These are phyloP conservation scores for Zygaena filipendulae DNA, from an alignment of 2,888 invertebrate genomes.

Conservation along the genomic window DNA sequence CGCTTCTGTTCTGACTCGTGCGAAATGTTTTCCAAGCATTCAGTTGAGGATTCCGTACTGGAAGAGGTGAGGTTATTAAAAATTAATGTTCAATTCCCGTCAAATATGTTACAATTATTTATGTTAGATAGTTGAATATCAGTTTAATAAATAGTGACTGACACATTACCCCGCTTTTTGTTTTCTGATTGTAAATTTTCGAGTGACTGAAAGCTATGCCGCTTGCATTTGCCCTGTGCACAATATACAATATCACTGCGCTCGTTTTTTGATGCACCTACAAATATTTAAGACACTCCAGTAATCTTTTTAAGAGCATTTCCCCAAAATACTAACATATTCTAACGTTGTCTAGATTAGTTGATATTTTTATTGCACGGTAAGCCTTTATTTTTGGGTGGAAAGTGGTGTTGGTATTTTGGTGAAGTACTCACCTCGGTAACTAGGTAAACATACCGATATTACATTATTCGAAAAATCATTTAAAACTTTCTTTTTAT, in stretches of 20 bases:
- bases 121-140: background rate
- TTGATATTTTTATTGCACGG: constrained; percentile 40
- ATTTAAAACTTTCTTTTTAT: constrained; percentile 2
- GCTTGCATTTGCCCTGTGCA: constrained; percentile 54
- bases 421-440: constrained; percentile 48
- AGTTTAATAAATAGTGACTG: constrained; percentile 9
- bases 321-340: constrained; percentile 67
- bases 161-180: constrained; percentile 2
- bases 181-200: constrained; percentile 14
- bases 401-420: constrained; percentile 66
- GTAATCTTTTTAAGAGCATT: constrained; percentile 31
- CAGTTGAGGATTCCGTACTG: constrained; percentile 44
- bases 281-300: constrained; percentile 27
- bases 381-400: constrained; percentile 25
- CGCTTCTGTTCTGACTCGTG: constrained; percentile 36
- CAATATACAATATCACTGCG: constrained; percentile 19
- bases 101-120: constrained; percentile 4
- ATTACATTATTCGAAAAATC: constrained; percentile 2
- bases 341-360: constrained; percentile 31
- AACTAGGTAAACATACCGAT: constrained; percentile 43
- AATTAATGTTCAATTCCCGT: constrained; percentile 15
- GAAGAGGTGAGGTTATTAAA: constrained; percentile 47
- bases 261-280: constrained; percentile 37
- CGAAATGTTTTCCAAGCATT: constrained; percentile 62
- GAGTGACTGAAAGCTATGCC: constrained; percentile 31